Base-by-base conservation (phyloP, 2,797 vertebrate genomes). In the Pangasius djambal region DNA sequence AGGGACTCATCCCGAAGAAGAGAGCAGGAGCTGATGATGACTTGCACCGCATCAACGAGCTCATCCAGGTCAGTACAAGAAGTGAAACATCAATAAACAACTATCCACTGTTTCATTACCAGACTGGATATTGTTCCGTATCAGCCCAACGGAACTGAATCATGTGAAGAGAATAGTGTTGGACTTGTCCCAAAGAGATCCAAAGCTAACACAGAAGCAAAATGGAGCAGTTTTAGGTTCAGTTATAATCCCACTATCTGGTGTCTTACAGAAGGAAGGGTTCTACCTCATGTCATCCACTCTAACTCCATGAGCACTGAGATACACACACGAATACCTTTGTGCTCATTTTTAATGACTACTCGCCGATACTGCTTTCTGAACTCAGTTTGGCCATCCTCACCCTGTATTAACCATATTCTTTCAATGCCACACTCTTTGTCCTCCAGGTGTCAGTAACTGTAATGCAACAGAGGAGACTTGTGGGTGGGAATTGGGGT, bases 1-100 rank as follows among this genome's bases (percentile, higher is more conserved):
- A 99, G 91, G 98, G 98, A 52, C 97, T 99, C 85, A 99, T 99
- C 87, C 98, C 99, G 28, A 99, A 99, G 96, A 99, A 99, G 95
- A 98, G 98, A 92, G 97, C 97, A 0, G 97, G 97, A 0, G 96
- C 97, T 0, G 99, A 99, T 12, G 98, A 99, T 0, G 99, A 99
- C 90, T 95, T 99, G 52, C 98, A 99, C 94, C 96, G 98, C 91
- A 99, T 99, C 94, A 99, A 97, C 2, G 99, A 99, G 89, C 97
- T 99, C 25, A 99, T 99, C 94, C 99, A 99, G 98, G 99, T 99
- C 55, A 16, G 83, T 28, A 77, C 9, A 44, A 59, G 25, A 67
- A 48, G 15, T 61, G 22, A 67, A 83, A 9, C 34, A n/a, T n/a
- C 40, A 48, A 65, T 16, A 25, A 83, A 83, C 25, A 31, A 2